A percentile compares a stretch with the other conserved stretches of the same genome.
These are phyloP conservation scores for Scotopteryx bipunctaria DNA, from an alignment of 2,888 invertebrate species.

Conservation along the genomic window DNA sequence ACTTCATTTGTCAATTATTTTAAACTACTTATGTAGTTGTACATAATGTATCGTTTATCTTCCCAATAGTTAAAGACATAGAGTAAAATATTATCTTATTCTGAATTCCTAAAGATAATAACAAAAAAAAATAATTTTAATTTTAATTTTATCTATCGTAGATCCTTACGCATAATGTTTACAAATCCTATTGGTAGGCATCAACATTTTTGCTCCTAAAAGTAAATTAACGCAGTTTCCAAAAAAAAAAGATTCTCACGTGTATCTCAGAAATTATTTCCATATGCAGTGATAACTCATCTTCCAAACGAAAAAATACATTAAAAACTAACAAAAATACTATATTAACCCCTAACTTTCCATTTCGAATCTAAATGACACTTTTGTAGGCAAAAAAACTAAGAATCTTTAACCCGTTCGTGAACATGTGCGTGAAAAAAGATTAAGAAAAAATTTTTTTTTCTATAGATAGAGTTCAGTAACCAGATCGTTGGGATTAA, in stretches of 20 bases:
- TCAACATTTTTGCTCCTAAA: no score
- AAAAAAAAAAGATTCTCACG: slow-evolving; percentile 70
- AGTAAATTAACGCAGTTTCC: slow-evolving; percentile 24
- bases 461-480: slow-evolving; percentile 66
- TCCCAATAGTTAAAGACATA: no score
- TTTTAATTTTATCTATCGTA: no score
- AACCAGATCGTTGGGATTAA: slow-evolving; percentile 76
- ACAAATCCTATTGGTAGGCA: no score
- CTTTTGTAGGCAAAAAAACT: slow-evolving; percentile 48
- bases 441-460: slow-evolving; percentile 52
- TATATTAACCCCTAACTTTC: slow-evolving; percentile 76
- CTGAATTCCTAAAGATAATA: no score
- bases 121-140: no score
- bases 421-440: slow-evolving; percentile 57
- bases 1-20: no score
- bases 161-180: no score
- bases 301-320: slow-evolving; percentile 49
- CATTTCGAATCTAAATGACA: slow-evolving; percentile 78
- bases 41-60: no score
- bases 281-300: slow-evolving; percentile 76
- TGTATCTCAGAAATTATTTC: slow-evolving; percentile 69
- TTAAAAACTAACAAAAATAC: slow-evolving; percentile 56
- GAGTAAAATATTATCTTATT: no score
- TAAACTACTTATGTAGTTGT: no score
- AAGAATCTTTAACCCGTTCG: slow-evolving; percentile 72